A percentile compares a stretch with the other conserved stretches of the same genome.
Evolutionary conservation across 2,888 invertebrate species (phyloP).

Genomic region (Tupiocoris notatus): DNA sequence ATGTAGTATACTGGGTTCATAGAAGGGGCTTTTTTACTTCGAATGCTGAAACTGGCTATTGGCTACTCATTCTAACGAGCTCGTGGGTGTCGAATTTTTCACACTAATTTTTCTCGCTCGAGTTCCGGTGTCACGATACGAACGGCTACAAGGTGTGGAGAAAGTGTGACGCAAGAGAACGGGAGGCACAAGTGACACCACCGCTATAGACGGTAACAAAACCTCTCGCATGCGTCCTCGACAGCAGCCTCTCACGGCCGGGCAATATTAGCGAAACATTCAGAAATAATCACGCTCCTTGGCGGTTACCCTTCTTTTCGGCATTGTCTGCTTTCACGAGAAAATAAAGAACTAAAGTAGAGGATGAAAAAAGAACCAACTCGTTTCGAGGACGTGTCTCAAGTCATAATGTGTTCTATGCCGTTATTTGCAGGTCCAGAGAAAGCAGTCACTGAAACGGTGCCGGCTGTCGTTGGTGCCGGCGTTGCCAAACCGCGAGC

Average conservation of each 20-base stretch:
- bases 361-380: neutral
- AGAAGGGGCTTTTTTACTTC: no score
- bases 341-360: neutral
- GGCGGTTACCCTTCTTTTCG: neutral
- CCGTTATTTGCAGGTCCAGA: constrained; percentile 6
- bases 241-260: neutral
- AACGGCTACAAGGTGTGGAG: neutral
- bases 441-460: neutral
- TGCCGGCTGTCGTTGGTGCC: neutral
- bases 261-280: neutral
- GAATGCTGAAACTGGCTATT: no score
- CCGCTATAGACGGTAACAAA: no score
- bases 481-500: constrained; percentile 21
- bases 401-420: neutral
- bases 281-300: neutral
- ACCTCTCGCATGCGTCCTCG: no score
- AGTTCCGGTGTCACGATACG: neutral
- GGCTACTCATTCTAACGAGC: no score
- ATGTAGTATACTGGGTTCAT: no score
- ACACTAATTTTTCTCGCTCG: neutral
- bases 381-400: neutral
- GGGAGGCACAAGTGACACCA: neutral
- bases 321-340: neutral
- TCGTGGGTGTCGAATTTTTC: no score
- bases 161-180: neutral